Percentiles rank a stretch among this genome's conserved stretches.
phyloP scores from a whole-genome alignment of 2,888 invertebrate genomes.

The Drosophila emarginata region DNA sequence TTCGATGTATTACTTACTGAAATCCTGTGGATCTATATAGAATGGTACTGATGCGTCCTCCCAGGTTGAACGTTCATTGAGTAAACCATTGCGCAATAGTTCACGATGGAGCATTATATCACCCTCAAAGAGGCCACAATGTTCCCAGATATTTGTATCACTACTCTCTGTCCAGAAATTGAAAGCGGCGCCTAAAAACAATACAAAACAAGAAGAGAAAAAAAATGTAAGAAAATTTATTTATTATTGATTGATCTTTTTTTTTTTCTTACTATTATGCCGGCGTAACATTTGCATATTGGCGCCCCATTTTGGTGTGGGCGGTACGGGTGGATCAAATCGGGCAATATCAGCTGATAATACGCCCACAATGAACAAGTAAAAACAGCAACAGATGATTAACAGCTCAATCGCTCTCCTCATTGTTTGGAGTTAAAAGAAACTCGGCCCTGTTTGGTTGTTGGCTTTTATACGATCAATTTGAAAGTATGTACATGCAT shows the following conservation, averaged over 20 bases:
- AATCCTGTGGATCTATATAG: conserved; percentile 84
- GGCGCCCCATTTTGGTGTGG: conserved; percentile 74
- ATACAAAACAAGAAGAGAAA: no score
- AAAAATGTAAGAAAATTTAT: neutral
- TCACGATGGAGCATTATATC: conserved; percentile 84
- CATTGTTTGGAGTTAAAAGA: conserved; percentile 57
- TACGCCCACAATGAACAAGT: conserved; percentile 19
- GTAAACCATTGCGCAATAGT: conserved; percentile 82
- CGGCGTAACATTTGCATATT: conserved; percentile 77
- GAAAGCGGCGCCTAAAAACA: conserved; percentile 75
- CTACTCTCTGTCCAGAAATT: conserved; percentile 83
- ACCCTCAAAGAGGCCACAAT: conserved; percentile 85
- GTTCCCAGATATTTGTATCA: conserved; percentile 84
- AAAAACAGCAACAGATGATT: conserved; percentile 17
- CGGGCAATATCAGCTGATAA: conserved; percentile 20
- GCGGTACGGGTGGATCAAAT: conserved; percentile 70
- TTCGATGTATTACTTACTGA: conserved; percentile 82
- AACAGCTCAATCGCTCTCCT: conserved; percentile 42
- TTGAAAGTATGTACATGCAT: conserved; percentile 43
- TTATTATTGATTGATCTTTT: neutral
- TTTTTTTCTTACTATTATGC: conserved; percentile 77
- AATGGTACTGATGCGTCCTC: conserved; percentile 84
- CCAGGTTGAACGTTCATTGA: conserved; percentile 83
- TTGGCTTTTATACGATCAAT: conserved; percentile 64
- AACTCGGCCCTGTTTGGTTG: conserved; percentile 43